Conservation (phyloP, 1,140 invertebrate species). For the Aphelenchoides besseyi region DNA sequence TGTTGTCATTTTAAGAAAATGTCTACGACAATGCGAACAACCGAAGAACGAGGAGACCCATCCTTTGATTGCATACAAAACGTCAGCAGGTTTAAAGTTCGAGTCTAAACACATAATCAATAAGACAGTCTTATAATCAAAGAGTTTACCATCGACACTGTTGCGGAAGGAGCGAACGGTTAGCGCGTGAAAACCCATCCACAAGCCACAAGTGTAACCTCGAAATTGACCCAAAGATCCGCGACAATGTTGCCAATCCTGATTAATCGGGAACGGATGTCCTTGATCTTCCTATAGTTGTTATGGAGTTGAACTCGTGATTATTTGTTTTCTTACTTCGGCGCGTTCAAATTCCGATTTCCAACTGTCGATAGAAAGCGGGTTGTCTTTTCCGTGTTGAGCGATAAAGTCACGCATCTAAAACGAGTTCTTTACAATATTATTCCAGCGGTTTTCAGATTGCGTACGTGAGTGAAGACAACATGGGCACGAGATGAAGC, state of each 20-base stretch:
- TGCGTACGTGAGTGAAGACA: conserved; percentile 53
- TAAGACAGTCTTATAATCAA: neutral
- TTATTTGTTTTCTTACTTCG: conserved; percentile 38
- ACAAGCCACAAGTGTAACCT: conserved; percentile 93
- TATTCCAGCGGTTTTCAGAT: neutral
- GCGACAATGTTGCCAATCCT: conserved; percentile 76
- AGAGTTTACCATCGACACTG: conserved; percentile 47
- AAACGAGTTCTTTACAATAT: neutral
- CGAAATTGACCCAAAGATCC: conserved; percentile 73
- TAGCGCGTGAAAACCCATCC: conserved; percentile 88
- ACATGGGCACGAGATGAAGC: conserved; percentile 54
- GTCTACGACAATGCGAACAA: conserved; percentile 57
- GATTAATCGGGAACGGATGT: conserved; percentile 64
- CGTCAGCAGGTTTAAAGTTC: conserved; percentile 45
- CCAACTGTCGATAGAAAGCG: conserved; percentile 49
- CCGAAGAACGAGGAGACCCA: conserved; percentile 60
- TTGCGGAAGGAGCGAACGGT: conserved; percentile 74
- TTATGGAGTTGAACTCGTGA: conserved; percentile 19
- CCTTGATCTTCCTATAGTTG: conserved; percentile 45
- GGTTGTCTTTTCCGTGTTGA: conserved; percentile 27
- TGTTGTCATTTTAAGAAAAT: conserved; percentile 62
- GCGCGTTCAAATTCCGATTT: conserved; percentile 54
- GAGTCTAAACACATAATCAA: conserved; percentile 18
- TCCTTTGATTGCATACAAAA: conserved; percentile 56
- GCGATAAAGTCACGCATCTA: conserved; percentile 19